Percentiles rank a stretch among this genome's conserved stretches.
These are phyloP conservation scores for Oscheius sp. DNA, from an alignment of 2,888 invertebrate species.

Conservation along the genomic window DNA sequence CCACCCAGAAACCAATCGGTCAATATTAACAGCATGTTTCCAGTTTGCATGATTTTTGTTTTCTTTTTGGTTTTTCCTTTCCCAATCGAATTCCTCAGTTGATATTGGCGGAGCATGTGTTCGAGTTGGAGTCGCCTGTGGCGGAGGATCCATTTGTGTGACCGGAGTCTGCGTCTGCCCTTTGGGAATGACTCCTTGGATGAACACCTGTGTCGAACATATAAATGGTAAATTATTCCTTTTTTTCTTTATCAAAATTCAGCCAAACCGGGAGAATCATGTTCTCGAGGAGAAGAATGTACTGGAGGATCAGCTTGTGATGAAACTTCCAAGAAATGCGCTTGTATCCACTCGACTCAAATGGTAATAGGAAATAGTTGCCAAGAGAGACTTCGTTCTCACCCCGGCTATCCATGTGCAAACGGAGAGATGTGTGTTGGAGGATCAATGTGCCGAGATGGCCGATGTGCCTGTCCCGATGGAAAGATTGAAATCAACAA, in stretches of 20 bases:
- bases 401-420: slow-evolving; percentile 65
- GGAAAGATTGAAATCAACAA: slow-evolving; percentile 51
- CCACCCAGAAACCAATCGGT: slow-evolving; percentile 6
- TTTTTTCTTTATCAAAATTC: slow-evolving; percentile 9
- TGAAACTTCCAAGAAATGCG: slow-evolving; percentile 46
- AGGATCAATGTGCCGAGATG: slow-evolving; percentile 48
- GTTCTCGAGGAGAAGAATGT: slow-evolving; percentile 58
- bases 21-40: slow-evolving; percentile 23
- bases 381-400: slow-evolving; percentile 56
- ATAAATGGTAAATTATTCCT: slow-evolving; percentile 33
- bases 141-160: slow-evolving; percentile 62
- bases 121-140: slow-evolving; percentile 52
- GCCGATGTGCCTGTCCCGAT: slow-evolving; percentile 54
- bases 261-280: slow-evolving; percentile 62
- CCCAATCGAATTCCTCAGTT: slow-evolving; percentile 30
- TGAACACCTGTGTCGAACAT: slow-evolving; percentile 44
- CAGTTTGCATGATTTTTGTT: slow-evolving; percentile 1
- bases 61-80: slow-evolving; percentile 23
- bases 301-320: slow-evolving; percentile 52
- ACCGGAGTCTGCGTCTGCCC: slow-evolving; percentile 67
- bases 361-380: slow-evolving; percentile 56
- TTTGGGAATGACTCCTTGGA: slow-evolving; percentile 35
- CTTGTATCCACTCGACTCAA: slow-evolving; percentile 53
- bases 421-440: slow-evolving; percentile 59
- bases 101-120: slow-evolving; percentile 60